Percentiles rank a stretch among this genome's conserved stretches.
Evolutionary conservation across 2,113 vertebrate species (phyloP).

Genomic region (Leucosticte australis): DNA sequence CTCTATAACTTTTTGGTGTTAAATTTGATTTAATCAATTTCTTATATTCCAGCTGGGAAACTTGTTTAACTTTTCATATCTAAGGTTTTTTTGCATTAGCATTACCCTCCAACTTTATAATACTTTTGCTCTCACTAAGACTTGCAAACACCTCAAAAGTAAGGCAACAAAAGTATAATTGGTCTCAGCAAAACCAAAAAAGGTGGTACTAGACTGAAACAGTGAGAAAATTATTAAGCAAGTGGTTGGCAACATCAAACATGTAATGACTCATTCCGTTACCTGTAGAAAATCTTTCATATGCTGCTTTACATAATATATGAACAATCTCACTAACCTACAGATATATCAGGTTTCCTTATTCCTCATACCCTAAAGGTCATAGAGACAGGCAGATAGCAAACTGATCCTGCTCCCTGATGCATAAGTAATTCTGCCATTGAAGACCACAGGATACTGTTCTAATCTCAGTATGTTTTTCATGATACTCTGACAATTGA

Average conservation of each 20-base stretch:
- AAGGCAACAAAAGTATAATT: background rate
- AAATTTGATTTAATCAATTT: background rate
- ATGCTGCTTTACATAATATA: background rate
- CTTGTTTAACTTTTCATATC: background rate
- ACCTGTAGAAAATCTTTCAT: background rate
- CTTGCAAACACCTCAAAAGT: background rate
- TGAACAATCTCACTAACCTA: background rate
- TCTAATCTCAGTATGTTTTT: background rate
- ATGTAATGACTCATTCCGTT: background rate
- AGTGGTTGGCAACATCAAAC: background rate
- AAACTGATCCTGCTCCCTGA: background rate
- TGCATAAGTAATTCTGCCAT: background rate
- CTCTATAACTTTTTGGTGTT: background rate
- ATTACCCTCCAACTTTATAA: background rate
- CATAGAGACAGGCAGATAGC: background rate
- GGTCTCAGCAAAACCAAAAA: background rate
- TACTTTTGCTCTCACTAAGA: background rate
- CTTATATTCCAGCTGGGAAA: background rate
- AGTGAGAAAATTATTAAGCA: background rate
- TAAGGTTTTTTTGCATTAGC: background rate
- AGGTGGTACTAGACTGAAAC: background rate
- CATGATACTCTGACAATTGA: background rate
- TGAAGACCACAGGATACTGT: background rate
- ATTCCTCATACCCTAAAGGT: background rate
- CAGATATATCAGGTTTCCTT: background rate